Evolutionary conservation across 2,888 invertebrate species (phyloP).

Genomic region (Cheilosia pagana): DNA sequence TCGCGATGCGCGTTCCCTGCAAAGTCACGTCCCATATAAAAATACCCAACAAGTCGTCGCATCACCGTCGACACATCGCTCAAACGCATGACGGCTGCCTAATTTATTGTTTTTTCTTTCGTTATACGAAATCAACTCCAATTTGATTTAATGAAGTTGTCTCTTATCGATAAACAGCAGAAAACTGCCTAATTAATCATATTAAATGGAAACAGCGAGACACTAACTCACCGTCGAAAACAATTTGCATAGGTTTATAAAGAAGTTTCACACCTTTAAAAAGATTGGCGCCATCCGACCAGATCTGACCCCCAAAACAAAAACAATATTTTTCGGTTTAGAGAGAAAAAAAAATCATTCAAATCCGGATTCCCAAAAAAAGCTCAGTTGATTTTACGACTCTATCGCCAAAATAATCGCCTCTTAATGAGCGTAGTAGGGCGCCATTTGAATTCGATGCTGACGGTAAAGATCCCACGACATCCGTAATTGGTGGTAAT

Average conservation of each 20-base stretch:
- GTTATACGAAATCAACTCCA: slow-evolving; percentile 31
- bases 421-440: slow-evolving; percentile 41
- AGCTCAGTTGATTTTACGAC: slow-evolving; percentile 33
- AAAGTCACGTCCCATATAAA: slow-evolving; percentile 18
- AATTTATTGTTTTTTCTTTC: slow-evolving; percentile 46
- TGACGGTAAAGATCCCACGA: slow-evolving; percentile 6
- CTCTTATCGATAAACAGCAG: slow-evolving; percentile 53
- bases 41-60: slow-evolving; percentile 14
- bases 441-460: slow-evolving; percentile 23
- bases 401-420: slow-evolving; percentile 26
- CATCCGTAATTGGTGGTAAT: slow-evolving; percentile 56
- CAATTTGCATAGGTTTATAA: slow-evolving; percentile 61
- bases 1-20: slow-evolving; percentile 11
- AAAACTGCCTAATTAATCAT: slow-evolving; percentile 60
- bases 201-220: slow-evolving; percentile 13
- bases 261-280: slow-evolving; percentile 62
- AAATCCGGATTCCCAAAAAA: slow-evolving; percentile 69
- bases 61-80: slow-evolving; percentile 17
- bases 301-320: slow-evolving; percentile 34
- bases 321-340: neutral
- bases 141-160: slow-evolving; percentile 61
- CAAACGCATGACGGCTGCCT: neutral
- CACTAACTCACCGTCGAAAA: neutral
- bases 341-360: neutral
- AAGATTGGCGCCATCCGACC: slow-evolving; percentile 60